A percentile compares a stretch with the other conserved stretches of the same genome.
These are phyloP conservation scores for Hemistola chrysoprasaria DNA, from an alignment of 2,888 invertebrate species.

Conservation along the genomic window DNA sequence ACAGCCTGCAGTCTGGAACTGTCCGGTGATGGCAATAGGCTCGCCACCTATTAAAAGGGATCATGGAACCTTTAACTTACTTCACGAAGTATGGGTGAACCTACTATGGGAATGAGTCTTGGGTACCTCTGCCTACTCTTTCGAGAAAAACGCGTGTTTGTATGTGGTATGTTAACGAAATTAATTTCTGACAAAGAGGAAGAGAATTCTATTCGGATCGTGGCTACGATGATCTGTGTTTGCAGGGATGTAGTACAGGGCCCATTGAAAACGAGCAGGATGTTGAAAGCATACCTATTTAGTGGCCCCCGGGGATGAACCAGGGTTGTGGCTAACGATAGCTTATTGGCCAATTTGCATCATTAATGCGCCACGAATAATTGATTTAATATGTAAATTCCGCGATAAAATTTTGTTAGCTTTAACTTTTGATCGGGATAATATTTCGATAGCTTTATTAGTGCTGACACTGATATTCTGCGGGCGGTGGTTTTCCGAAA, in stretches of 20 bases:
- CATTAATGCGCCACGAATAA: conserved; percentile 64
- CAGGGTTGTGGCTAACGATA: conserved; percentile 54
- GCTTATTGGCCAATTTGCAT: conserved; percentile 76
- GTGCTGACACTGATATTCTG: conserved; percentile 24
- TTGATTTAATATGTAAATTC: conserved; percentile 69
- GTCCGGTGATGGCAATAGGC: too few species aligned
- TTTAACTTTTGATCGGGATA: conserved; percentile 24
- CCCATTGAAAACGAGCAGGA: conserved; percentile 55
- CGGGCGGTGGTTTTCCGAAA: conserved; percentile 23
- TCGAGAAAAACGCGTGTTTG: too few species aligned
- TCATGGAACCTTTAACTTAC: too few species aligned
- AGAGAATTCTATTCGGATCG: conserved; percentile 1
- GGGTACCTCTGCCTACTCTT: too few species aligned
- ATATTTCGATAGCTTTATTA: conserved; percentile 27
- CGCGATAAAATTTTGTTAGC: conserved; percentile 46
- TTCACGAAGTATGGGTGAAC: too few species aligned
- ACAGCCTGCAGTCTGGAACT: too few species aligned
- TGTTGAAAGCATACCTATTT: conserved; percentile 49
- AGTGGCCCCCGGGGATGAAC: conserved; percentile 54
- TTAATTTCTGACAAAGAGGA: background rate
- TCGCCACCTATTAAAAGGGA: too few species aligned
- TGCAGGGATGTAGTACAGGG: conserved; percentile 37
- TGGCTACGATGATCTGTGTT: conserved; percentile 37
- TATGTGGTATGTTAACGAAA: too few species aligned
- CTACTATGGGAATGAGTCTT: too few species aligned